Conservation (phyloP, 2,797 vertebrate species). For the Neosilurus hyrtlii region DNA sequence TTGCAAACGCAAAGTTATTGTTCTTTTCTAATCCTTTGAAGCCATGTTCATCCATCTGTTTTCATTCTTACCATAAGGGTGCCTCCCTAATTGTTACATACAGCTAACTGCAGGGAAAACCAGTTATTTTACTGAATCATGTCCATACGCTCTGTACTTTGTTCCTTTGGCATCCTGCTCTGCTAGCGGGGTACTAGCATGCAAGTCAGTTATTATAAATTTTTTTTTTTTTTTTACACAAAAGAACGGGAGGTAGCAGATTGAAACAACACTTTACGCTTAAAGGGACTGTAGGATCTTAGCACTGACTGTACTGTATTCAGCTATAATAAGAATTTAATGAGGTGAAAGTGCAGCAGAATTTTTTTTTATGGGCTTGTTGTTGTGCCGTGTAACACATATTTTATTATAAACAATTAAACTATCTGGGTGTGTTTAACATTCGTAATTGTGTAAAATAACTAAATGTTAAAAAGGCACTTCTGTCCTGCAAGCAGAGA, state of each 20-base stretch:
- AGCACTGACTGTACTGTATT: not conserved
- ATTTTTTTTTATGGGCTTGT: not conserved
- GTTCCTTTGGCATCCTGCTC: slow-evolving; percentile 15
- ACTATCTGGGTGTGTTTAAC: not conserved
- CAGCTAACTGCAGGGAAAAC: slow-evolving; percentile 15
- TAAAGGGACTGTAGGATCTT: not conserved
- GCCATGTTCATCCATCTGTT: slow-evolving; percentile 7
- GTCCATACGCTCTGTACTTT: slow-evolving; percentile 14
- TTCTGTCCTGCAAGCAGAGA: slow-evolving; percentile 6
- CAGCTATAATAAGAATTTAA: slow-evolving; percentile 1
- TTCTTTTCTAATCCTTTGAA: not conserved
- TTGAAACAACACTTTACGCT: not conserved
- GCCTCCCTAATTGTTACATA: slow-evolving; percentile 11
- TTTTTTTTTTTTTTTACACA: not conserved
- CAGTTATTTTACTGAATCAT: slow-evolving; percentile 15
- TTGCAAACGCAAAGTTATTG: not conserved
- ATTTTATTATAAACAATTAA: slow-evolving; percentile 1
- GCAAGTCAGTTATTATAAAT: not conserved
- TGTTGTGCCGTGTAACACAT: slow-evolving; percentile 4
- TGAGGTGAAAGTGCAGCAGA: not conserved
- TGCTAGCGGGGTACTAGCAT: slow-evolving; percentile 2
- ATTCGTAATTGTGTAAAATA: not conserved
- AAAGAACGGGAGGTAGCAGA: not conserved
- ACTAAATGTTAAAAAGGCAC: not conserved
- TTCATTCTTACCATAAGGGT: not conserved